These are phyloP conservation scores for Amphiduros pacificus DNA, from an alignment of 2,888 invertebrate genomes.

Conservation along the genomic window DNA sequence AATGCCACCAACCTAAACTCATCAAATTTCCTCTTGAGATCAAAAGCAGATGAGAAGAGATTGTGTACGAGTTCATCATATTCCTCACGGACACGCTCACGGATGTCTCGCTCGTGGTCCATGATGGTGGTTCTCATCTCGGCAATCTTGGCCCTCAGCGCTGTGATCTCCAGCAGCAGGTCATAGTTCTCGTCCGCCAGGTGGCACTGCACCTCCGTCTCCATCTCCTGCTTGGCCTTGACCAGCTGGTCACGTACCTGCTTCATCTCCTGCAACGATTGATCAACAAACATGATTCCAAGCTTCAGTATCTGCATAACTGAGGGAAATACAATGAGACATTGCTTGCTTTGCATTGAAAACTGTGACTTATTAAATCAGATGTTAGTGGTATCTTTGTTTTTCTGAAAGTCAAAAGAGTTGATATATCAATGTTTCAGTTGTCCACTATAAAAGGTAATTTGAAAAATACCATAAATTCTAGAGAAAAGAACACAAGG, in stretches of 20 bases:
- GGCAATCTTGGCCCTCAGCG: constrained; percentile 52
- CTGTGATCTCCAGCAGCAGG: constrained; percentile 52
- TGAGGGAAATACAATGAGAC: too few species aligned
- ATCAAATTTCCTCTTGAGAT: constrained; percentile 53
- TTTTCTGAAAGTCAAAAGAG: too few species aligned
- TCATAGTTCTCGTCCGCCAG: constrained; percentile 54
- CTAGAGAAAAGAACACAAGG: too few species aligned
- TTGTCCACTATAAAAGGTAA: too few species aligned
- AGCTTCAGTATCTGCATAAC: too few species aligned
- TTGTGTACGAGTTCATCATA: constrained; percentile 55
- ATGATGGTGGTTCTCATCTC: constrained; percentile 51
- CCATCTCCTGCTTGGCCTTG: constrained; percentile 37
- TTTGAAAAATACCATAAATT: too few species aligned
- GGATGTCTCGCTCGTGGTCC: constrained; percentile 46
- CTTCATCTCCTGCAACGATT: constrained; percentile 44
- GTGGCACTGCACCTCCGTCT: constrained; percentile 55
- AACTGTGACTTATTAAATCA: too few species aligned
- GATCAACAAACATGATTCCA: too few species aligned
- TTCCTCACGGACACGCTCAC: constrained; percentile 52
- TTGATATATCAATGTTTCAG: too few species aligned
- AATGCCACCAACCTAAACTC: constrained; percentile 47
- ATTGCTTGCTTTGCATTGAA: too few species aligned
- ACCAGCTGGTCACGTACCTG: constrained; percentile 47
- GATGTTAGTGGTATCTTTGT: too few species aligned
- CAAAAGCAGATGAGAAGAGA: constrained; percentile 48